Base-by-base conservation (phyloP, 1,140 invertebrate species). In the Trichomalopsis sarcophagae region DNA sequence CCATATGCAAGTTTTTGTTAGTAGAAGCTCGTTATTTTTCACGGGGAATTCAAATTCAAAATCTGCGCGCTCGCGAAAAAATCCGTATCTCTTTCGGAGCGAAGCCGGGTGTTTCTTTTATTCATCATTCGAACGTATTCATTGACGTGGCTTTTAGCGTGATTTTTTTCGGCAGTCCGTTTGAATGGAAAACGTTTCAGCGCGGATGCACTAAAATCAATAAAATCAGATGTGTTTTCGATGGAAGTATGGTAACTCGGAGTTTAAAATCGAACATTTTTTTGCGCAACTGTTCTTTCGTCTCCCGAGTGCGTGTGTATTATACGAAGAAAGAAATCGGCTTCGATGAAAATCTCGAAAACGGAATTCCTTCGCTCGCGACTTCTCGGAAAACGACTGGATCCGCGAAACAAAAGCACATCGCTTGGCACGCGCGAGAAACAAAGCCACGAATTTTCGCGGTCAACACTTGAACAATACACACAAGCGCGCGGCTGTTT, bases 1-100 rank as follows among this genome's bases (percentile, higher is more conserved):
- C n/a, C 13, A 68, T 44, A 40, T 23, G 27, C 74, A 36, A 74
- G 33, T 68, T 77, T 75, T 80, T 68, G 83, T 84, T 84, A 84
- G 83, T 84, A 84, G 36, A 84, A 84, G 83, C 83, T 73, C 83
- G 83, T 84, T 84, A 84, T 84, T 79, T 74, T 68, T 84, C 68
- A 62, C 66, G 77, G 76, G 76, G 68, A 81, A 85, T 85, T 76
- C 84, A 81, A 85, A 85, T 85, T 81, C 84, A 85, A 81, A 85
- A 71, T 85, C 78, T 62, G 73, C 21, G 27, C 47, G 55, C 82
- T 62, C 50, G 55, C 55, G 21, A 62, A 14, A 62, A n/a, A 62
- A 62, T 62, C 55, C 4, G 55, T n/a, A n/a, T n/a, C 55, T 7
- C 17, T 62, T 62, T 62, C 17, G 17, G 21, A 62, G 55, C 21